These are phyloP conservation scores for Heliconius hermathena DNA, from an alignment of 1,140 invertebrate species.

Conservation along the genomic window DNA sequence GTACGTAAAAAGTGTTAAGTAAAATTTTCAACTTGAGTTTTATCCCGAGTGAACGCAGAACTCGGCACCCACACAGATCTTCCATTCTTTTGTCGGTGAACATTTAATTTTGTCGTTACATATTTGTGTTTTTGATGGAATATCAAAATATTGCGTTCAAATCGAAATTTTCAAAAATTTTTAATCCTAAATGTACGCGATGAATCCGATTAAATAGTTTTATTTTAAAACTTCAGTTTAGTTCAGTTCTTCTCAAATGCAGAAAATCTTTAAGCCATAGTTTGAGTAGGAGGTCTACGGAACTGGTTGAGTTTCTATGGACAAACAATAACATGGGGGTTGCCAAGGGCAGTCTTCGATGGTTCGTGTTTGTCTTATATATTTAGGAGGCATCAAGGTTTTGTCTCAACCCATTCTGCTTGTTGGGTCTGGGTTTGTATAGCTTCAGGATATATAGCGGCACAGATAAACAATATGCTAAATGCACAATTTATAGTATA, in stretches of 20 bases:
- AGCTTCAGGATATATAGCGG: constrained; percentile 14
- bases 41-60: too few species aligned
- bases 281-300: constrained; percentile 27
- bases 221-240: background rate
- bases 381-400: constrained; percentile 60
- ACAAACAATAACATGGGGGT: constrained; percentile 74
- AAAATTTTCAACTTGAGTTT: too few species aligned
- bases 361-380: constrained; percentile 69
- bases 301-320: constrained; percentile 60
- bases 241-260: background rate
- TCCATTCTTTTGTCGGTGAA: too few species aligned
- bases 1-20: too few species aligned
- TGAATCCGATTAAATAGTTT: too few species aligned
- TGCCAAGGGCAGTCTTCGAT: constrained; percentile 54
- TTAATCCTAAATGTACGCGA: too few species aligned
- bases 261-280: background rate
- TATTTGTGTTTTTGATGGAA: too few species aligned
- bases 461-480: background rate
- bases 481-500: background rate
- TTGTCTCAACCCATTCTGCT: constrained; percentile 23
- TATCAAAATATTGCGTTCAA: too few species aligned
- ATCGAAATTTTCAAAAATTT: too few species aligned
- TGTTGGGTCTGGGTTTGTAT: constrained; percentile 5
- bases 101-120: too few species aligned
- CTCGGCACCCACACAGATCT: too few species aligned